Evolutionary conservation across 2,113 vertebrate species (phyloP), one percentile per base, ranked within the genome.

Genomic region (Copsychus sechellarum): DNA sequence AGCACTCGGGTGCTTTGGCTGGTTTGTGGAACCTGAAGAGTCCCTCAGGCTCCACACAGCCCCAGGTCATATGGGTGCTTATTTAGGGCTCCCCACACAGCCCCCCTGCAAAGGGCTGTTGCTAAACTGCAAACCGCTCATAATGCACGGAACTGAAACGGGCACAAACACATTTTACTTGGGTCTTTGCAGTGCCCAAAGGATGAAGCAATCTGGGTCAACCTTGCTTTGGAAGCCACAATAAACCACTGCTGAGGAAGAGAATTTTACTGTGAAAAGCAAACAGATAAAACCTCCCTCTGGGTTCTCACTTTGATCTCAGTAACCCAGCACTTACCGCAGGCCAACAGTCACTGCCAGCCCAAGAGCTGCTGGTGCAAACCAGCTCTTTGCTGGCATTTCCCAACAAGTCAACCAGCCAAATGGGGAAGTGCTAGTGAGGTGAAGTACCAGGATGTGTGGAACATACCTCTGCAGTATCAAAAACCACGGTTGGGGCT

Each of bases 401-500:
- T 81, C 72, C 85, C 88, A 90, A 36, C 43, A 70, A 31, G 40
- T 57, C 83, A 77, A 11, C 7, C 31, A 33, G 84, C 42, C 86
- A 81, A 79, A 77, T 17, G 7, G 65, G 38, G 11, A 48, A 60
- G 26, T 71, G 43, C 54, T 23, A 12, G 47, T 1, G 0, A 81
- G 43, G 36, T 11, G 0, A 81, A 84, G 56, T 1, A 65, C 14
- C 53, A 38, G 82, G 70, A 58, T 6, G 4, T 9, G 14, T 22
- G 48, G 33, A 72, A 97, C 86, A 6, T 97, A 99, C 99, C 98
- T 98, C 98, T 3, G 19, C 2, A 12, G 92, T 60, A 60, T 95
- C 65, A 4, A 99, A 99, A 92, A 99, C 97, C 92, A 97, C 42
- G 0, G 76, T 53, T 5, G 99, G 99, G 15, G 93, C 93, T 21